phyloP scores from a whole-genome alignment of 2,113 vertebrate species.

The Phrynocephalus versicolor region DNA sequence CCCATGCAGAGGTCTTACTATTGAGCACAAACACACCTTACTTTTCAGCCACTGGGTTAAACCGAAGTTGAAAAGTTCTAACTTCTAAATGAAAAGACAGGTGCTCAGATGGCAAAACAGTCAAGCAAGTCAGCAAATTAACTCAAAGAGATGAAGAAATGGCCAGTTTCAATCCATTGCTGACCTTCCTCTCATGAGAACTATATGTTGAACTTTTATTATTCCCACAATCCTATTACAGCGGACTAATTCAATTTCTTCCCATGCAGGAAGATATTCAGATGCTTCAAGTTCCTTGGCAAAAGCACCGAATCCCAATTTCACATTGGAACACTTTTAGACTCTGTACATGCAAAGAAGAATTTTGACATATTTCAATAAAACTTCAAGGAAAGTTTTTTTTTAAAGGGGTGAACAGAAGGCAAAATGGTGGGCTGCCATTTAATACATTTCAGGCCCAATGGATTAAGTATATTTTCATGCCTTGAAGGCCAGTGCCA shows the following conservation, averaged over 20 bases:
- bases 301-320: constrained; percentile 37
- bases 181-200: constrained; percentile 58
- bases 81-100: constrained; percentile 28
- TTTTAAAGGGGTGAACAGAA: neutral
- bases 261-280: constrained; percentile 48
- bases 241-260: constrained; percentile 46
- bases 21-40: neutral
- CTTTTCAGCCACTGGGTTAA: constrained; percentile 30
- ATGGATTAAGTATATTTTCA: neutral
- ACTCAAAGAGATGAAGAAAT: constrained; percentile 51
- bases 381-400: neutral
- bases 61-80: neutral
- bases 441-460: constrained; percentile 17
- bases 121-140: constrained; percentile 54
- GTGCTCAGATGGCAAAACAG: constrained; percentile 30
- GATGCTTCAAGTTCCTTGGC: constrained; percentile 18
- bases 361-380: neutral
- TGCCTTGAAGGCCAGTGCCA: neutral
- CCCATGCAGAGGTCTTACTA: neutral
- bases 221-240: constrained; percentile 55
- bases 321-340: constrained; percentile 19
- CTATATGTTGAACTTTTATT: constrained; percentile 65
- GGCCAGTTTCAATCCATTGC: constrained; percentile 54
- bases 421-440: neutral
- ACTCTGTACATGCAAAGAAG: neutral